Evolutionary conservation across 1,140 invertebrate species (phyloP).

Genomic region (Aporrectodea caliginosa): DNA sequence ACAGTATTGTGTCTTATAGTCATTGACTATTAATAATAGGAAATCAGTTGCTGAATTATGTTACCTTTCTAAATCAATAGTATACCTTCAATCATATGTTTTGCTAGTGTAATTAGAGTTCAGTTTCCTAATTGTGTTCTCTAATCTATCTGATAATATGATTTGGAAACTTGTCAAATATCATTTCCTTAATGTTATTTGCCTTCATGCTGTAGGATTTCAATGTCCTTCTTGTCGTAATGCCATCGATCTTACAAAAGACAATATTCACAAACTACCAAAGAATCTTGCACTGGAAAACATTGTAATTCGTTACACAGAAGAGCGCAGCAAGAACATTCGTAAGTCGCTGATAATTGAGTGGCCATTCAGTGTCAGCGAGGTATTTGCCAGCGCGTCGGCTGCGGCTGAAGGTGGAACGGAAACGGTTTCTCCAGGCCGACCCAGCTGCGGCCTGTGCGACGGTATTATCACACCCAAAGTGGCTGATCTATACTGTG

Average conservation of each 20-base stretch:
- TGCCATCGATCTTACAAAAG: conserved; percentile 33
- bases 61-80: too few species aligned
- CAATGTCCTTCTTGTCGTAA: conserved; percentile 48
- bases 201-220: too few species aligned
- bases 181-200: too few species aligned
- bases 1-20: too few species aligned
- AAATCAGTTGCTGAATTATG: too few species aligned
- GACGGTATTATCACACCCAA: conserved; percentile 69
- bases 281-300: conserved; percentile 87
- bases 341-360: conserved; percentile 9
- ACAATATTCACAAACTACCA: conserved; percentile 59
- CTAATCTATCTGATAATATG: not conserved
- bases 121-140: too few species aligned
- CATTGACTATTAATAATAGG: too few species aligned
- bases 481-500: conserved; percentile 80
- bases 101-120: too few species aligned
- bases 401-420: not conserved
- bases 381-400: not conserved
- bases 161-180: too few species aligned
- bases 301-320: conserved; percentile 80
- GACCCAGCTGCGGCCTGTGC: conserved; percentile 76
- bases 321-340: conserved; percentile 43
- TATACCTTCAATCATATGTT: too few species aligned
- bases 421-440: not conserved
- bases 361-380: not conserved